Evolutionary conservation across 2,888 invertebrate genomes (phyloP).

Genomic region (Mayetiola destructor): DNA sequence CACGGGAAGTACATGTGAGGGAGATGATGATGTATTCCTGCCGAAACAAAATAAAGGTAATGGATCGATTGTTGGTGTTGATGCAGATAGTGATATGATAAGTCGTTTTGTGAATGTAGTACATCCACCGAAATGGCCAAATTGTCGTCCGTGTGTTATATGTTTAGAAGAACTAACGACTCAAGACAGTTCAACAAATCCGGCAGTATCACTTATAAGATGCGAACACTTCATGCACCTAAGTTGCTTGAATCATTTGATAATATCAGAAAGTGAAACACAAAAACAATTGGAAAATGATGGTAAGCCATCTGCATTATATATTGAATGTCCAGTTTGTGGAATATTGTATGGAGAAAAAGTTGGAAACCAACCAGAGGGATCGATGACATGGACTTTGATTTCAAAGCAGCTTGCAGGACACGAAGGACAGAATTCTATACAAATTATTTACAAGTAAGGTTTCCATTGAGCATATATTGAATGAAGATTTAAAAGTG

Average conservation of each 20-base stretch:
- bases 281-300: conserved; percentile 34
- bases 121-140: conserved; percentile 48
- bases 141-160: conserved; percentile 57
- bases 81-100: conserved; percentile 41
- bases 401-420: conserved; percentile 56
- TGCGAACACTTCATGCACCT: conserved; percentile 71
- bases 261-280: conserved; percentile 45
- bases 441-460: conserved; percentile 71
- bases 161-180: conserved; percentile 44
- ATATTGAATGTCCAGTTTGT: conserved; percentile 76
- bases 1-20: conserved; percentile 43
- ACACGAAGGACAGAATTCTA: conserved; percentile 47
- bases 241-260: conserved; percentile 61
- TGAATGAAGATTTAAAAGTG: conserved; percentile 12
- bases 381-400: conserved; percentile 68
- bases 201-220: conserved; percentile 50
- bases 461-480: conserved; percentile 23
- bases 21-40: conserved; percentile 56
- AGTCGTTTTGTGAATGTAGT: conserved; percentile 55
- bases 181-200: conserved; percentile 34
- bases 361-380: conserved; percentile 65
- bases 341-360: conserved; percentile 71
- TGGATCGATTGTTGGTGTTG: conserved; percentile 38
- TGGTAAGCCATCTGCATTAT: conserved; percentile 34
- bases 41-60: conserved; percentile 27